Evolutionary conservation across 2,888 invertebrate genomes (phyloP).

Genomic region (Galerucella nymphaeae): DNA sequence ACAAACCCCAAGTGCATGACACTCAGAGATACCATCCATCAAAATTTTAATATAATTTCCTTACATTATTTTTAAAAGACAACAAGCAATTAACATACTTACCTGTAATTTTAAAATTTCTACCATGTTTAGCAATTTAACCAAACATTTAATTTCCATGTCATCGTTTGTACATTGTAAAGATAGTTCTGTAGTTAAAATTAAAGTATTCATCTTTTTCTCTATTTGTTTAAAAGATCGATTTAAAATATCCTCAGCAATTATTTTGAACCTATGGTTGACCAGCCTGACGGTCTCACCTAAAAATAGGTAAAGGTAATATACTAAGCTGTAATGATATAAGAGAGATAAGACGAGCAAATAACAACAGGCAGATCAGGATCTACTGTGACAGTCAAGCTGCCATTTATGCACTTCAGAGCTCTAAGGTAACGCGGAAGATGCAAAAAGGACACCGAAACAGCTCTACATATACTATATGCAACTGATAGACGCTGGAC

Average conservation of each 20-base stretch:
- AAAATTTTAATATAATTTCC: too few species aligned
- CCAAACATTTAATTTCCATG: constrained; percentile 57
- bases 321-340: not conserved
- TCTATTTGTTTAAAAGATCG: constrained; percentile 51
- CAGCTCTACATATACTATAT: too few species aligned
- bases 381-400: too few species aligned
- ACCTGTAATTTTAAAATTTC: constrained; percentile 58
- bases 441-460: too few species aligned
- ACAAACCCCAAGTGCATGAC: too few species aligned
- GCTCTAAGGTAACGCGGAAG: too few species aligned
- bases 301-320: constrained; percentile 40
- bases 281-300: constrained; percentile 56
- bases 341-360: too few species aligned
- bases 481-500: too few species aligned
- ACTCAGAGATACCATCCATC: too few species aligned
- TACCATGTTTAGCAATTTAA: constrained; percentile 55
- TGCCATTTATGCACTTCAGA: too few species aligned
- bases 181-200: constrained; percentile 50
- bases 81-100: not conserved
- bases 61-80: too few species aligned
- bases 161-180: constrained; percentile 56
- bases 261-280: constrained; percentile 54
- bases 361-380: too few species aligned
- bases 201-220: constrained; percentile 49
- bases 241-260: constrained; percentile 57